Conservation (phyloP, 2,888 invertebrate genomes). For the Leptura quadrifasciata region DNA sequence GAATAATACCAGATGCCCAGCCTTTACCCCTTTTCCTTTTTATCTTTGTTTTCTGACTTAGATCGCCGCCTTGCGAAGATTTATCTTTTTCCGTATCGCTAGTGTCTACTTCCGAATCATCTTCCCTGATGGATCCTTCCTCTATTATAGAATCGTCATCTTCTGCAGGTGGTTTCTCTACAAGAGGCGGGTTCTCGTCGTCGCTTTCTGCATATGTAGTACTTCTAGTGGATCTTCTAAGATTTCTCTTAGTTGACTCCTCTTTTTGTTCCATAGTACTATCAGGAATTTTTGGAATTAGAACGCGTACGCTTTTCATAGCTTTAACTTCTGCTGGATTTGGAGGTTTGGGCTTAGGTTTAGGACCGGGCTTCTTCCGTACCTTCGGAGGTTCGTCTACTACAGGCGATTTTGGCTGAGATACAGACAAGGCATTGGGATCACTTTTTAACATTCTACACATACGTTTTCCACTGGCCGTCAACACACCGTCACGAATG, state of each 20-base stretch:
- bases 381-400: conserved; percentile 46
- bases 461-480: conserved; percentile 80
- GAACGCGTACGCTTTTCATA: conserved; percentile 60
- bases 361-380: conserved; percentile 55
- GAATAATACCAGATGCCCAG: conserved; percentile 68
- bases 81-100: conserved; percentile 50
- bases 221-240: conserved; percentile 50
- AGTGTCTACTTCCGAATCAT: conserved; percentile 62
- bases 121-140: conserved; percentile 58
- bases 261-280: conserved; percentile 54
- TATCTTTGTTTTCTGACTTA: conserved; percentile 63
- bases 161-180: conserved; percentile 29
- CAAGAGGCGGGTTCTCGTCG: conserved; percentile 43
- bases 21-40: conserved; percentile 70
- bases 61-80: conserved; percentile 65
- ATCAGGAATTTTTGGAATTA: conserved; percentile 63
- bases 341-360: conserved; percentile 51
- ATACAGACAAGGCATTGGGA: conserved; percentile 55
- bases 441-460: conserved; percentile 76
- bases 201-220: conserved; percentile 54
- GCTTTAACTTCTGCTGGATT: conserved; percentile 50
- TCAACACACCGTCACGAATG: conserved; percentile 79
- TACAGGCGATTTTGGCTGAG: conserved; percentile 14
- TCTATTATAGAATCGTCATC: conserved; percentile 42
- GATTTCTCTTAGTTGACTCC: conserved; percentile 27